Conservation (phyloP, 2,888 invertebrate genomes). For the Seira musarum region DNA sequence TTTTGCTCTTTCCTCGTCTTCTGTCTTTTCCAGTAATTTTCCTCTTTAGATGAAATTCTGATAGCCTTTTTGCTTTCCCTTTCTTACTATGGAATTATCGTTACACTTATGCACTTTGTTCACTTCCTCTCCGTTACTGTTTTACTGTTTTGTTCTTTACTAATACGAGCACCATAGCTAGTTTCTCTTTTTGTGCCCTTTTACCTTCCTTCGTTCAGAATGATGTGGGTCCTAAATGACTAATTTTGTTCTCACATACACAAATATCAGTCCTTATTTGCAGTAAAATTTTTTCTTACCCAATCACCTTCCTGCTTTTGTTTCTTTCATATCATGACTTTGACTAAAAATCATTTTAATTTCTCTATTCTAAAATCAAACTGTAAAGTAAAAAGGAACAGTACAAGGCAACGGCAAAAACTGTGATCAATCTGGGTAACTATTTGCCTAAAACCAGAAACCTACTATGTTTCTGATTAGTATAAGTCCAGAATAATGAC, state of each 20-base stretch:
- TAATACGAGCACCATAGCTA: not conserved
- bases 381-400: no score
- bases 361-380: no score
- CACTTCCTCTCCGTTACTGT: not conserved
- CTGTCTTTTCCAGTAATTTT: conserved; percentile 13
- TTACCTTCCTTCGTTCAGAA: conserved; percentile 14
- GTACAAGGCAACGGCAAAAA: no score
- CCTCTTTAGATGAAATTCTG: conserved; percentile 25
- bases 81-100: conserved; percentile 15
- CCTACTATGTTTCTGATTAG: no score
- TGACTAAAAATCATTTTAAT: no score
- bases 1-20: conserved; percentile 19
- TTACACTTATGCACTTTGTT: not conserved
- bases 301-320: no score
- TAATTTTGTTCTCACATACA: conserved; percentile 7
- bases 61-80: conserved; percentile 27
- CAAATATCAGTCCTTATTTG: not conserved
- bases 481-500: no score
- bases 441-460: no score
- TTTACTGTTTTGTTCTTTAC: not conserved
- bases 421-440: no score
- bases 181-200: not conserved
- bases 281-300: no score
- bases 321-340: no score
- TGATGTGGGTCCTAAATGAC: conserved; percentile 9